A percentile compares a stretch with the other conserved stretches of the same genome.
These are phyloP conservation scores for Hippocampus zosterae DNA, from an alignment of 2,113 vertebrate genomes.

Conservation along the genomic window DNA sequence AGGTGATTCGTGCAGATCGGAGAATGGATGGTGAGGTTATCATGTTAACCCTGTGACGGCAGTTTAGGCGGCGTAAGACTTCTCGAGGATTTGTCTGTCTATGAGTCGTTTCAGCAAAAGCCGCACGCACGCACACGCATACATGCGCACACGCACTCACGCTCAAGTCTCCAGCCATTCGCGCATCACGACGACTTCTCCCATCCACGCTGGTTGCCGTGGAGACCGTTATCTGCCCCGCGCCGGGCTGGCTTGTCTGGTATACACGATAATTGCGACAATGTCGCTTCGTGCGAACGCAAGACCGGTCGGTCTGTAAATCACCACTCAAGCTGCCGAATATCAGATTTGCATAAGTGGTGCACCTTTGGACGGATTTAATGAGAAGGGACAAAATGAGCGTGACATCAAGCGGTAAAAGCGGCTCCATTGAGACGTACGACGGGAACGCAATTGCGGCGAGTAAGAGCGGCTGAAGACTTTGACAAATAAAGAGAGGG, in stretches of 20 bases:
- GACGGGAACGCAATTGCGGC: neutral
- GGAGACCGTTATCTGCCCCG: conserved; percentile 39
- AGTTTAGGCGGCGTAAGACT: conserved; percentile 45
- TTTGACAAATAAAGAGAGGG: no score
- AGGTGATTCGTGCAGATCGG: conserved; percentile 30
- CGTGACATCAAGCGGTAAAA: neutral
- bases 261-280: neutral
- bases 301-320: neutral
- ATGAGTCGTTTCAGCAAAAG: conserved; percentile 42
- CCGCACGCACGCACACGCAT: neutral
- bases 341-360: neutral
- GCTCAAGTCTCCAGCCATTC: conserved; percentile 20
- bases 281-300: neutral
- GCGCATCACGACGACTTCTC: conserved; percentile 22
- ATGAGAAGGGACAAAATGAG: neutral
- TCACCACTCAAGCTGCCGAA: neutral
- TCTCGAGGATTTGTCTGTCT: conserved; percentile 35
- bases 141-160: no score
- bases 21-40: conserved; percentile 4
- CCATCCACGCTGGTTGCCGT: conserved; percentile 38
- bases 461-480: neutral
- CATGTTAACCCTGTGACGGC: conserved; percentile 34
- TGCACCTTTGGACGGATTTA: neutral
- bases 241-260: conserved; percentile 12
- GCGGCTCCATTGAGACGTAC: neutral